phyloP scores from a whole-genome alignment of 2,113 vertebrate species.

The Cyanocitta stelleri region DNA sequence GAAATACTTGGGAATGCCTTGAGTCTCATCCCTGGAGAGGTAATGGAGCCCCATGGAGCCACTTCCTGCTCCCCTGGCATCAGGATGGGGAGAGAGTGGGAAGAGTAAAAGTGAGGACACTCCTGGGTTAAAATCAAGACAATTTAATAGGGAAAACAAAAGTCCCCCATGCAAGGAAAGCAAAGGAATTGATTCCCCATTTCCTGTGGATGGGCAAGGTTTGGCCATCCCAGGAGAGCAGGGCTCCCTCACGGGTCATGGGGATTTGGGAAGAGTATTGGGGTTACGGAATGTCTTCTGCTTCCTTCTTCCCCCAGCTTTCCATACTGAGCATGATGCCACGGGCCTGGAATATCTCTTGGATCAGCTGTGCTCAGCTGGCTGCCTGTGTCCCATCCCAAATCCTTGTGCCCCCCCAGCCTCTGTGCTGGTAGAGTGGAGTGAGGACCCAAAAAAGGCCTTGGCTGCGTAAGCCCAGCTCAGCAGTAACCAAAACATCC shows the following conservation, averaged over 20 bases:
- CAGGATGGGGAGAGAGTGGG: background rate
- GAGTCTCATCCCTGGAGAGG: background rate
- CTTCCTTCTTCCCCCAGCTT: background rate
- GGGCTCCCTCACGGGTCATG: fast-evolving
- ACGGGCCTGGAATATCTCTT: background rate
- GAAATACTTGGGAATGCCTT: background rate
- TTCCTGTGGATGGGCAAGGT: background rate
- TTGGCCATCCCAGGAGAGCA: background rate
- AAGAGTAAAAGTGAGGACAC: background rate
- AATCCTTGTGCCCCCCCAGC: background rate
- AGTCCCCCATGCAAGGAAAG: background rate
- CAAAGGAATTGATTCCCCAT: too few relatives aligned
- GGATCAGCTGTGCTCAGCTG: background rate
- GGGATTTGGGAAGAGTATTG: background rate
- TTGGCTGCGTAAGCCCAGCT: background rate
- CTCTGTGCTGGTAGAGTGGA: background rate
- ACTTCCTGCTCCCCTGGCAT: background rate
- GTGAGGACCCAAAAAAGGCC: background rate
- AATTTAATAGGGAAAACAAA: background rate
- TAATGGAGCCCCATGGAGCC: background rate
- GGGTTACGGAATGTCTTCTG: fast-evolving
- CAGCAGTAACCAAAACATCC: background rate
- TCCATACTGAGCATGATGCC: background rate
- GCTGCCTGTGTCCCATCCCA: background rate
- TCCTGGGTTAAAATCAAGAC: background rate